Conservation (phyloP, 2,113 vertebrate genomes). For the Mustelus asterias region DNA sequence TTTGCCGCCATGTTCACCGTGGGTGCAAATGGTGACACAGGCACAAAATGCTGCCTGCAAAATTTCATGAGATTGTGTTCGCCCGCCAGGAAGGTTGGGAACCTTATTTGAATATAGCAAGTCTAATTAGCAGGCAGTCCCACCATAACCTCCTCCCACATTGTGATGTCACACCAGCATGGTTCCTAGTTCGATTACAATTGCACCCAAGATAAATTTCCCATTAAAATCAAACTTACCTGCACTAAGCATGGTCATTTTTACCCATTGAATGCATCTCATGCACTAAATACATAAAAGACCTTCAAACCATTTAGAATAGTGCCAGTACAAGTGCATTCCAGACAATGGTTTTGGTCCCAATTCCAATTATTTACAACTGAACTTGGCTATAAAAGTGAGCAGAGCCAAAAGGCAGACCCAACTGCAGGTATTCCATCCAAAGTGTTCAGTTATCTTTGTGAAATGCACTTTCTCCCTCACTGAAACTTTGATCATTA, state of each 20-base stretch:
- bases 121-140: too few species aligned
- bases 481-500: not conserved
- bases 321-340: not conserved
- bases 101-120: too few species aligned
- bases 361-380: not conserved
- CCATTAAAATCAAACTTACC: not conserved
- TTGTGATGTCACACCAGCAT: too few species aligned
- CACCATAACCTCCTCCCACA: too few species aligned
- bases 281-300: not conserved
- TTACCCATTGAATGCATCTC: not conserved
- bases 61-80: too few species aligned
- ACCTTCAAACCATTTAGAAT: not conserved
- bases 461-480: not conserved
- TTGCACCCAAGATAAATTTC: not conserved
- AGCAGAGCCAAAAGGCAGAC: not conserved
- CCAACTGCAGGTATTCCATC: not conserved
- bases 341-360: not conserved
- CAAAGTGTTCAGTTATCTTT: not conserved
- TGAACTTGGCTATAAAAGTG: not conserved
- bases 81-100: too few species aligned
- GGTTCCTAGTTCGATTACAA: not conserved
- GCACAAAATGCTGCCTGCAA: too few species aligned
- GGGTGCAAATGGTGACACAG: too few species aligned
- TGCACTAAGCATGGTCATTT: not conserved
- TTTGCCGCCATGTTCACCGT: too few species aligned